A percentile compares a stretch with the other conserved stretches of the same genome.
These are phyloP conservation scores for Phrynosoma blainvillii DNA, from an alignment of 2,113 vertebrate genomes.

Conservation along the genomic window DNA sequence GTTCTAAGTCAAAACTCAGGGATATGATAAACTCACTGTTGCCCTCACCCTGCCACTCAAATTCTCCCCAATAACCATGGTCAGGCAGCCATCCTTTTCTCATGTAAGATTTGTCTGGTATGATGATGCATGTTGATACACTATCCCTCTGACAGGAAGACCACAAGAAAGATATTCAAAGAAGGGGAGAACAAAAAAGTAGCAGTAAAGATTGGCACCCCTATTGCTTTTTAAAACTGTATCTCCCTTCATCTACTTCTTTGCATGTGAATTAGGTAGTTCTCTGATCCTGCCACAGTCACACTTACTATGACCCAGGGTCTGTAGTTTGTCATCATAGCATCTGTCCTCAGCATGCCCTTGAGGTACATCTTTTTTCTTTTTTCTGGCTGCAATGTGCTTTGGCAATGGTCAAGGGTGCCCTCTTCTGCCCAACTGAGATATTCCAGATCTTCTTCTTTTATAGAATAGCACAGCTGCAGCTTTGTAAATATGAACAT, in stretches of 20 bases:
- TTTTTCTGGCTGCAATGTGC: accelerated
- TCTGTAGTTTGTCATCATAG: not conserved
- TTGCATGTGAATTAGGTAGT: not conserved
- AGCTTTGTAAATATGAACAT: not conserved
- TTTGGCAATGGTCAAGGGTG: not conserved
- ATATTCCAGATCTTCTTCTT: not conserved
- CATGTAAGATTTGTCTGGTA: not conserved
- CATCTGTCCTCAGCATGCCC: not conserved
- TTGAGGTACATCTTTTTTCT: accelerated
- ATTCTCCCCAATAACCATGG: not conserved
- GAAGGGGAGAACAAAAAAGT: too few species aligned
- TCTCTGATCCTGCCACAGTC: not conserved
- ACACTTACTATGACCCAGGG: not conserved
- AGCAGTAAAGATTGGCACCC: not conserved
- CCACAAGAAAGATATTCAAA: not conserved
- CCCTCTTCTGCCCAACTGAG: conserved; percentile 58
- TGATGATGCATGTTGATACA: not conserved
- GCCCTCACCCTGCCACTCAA: not conserved
- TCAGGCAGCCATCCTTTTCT: not conserved
- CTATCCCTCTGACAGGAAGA: not conserved
- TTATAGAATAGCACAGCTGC: accelerated
- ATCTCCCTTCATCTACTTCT: not conserved
- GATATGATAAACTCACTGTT: too few species aligned
- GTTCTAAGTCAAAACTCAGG: too few species aligned
- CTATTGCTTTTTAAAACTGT: not conserved